Evolutionary conservation across 2,797 vertebrate species (phyloP), one percentile per base, ranked within the genome.

Genomic region (Peromyscus attwateri): DNA sequence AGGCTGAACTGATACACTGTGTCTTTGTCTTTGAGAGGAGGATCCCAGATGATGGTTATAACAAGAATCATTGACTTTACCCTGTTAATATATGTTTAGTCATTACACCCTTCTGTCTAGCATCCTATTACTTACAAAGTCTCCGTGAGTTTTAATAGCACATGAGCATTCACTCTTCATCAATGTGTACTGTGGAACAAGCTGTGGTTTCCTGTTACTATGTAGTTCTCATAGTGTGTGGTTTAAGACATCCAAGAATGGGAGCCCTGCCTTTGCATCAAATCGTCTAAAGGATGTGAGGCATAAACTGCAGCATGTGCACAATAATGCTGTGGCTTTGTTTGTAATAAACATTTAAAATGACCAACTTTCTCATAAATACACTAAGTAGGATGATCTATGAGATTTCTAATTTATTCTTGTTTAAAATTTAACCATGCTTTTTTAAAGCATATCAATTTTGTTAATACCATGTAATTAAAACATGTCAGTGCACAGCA

Each of bases 401-500:
- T 99, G 99, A 99, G 99, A 99, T 99, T 99, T 99, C 99, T 99
- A 99, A 99, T 99, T 99, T 99, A 99, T 99, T 99, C 99, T 99
- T 99, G 99, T 99, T 99, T 99, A 99, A 99, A 99, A 99, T 99
- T 99, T 99, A 99, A 99, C 99, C 99, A 99, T 99, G 99, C 99
- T 99, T 99, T 99, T 99, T 99, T 99, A 99, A 99, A 99, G 99
- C 99, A 99, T 99, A 99, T 99, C 99, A 99, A 99, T 99, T 99
- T 99, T 99, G 99, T 99, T 99, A 99, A 99, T 99, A 99, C 99
- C 99, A 99, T 99, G 99, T 99, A 99, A 99, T 99, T 99, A 99
- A 99, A 99, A 99, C 99, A 99, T 99, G 99, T 99, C 99, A 99
- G 99, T 98, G 99, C 99, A 99, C 99, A 99, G 99, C 99, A 99